phyloP scores from a whole-genome alignment of 1,140 invertebrate species.

The Adelges cooleyi region DNA sequence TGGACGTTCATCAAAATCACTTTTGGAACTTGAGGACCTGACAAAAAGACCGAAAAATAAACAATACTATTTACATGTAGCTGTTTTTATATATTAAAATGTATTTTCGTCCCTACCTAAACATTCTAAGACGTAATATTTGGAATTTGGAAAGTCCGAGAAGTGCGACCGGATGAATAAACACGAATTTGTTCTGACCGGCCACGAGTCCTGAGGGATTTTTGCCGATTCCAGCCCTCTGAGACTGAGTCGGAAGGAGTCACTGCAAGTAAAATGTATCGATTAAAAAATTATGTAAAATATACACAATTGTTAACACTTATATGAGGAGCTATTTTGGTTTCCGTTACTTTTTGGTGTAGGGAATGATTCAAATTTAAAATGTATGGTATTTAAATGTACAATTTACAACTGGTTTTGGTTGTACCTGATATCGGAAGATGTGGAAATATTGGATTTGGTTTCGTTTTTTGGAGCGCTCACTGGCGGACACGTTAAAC shows the following conservation, averaged over 20 bases:
- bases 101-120: constrained; percentile 38
- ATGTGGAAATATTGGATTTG: background rate
- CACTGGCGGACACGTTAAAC: constrained; percentile 15
- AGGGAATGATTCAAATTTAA: too few relatives aligned
- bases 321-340: too few relatives aligned
- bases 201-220: constrained; percentile 28
- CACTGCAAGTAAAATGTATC: background rate
- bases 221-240: constrained; percentile 4
- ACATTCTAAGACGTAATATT: constrained; percentile 53
- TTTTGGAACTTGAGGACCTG: constrained; percentile 53
- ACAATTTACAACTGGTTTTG: too few relatives aligned
- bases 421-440: constrained; percentile 10
- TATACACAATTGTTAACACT: too few relatives aligned
- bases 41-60: background rate
- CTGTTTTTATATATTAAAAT: too few relatives aligned
- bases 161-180: constrained; percentile 35
- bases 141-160: constrained; percentile 33
- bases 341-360: too few relatives aligned
- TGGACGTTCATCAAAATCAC: constrained; percentile 46
- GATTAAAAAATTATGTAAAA: too few relatives aligned
- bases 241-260: constrained; percentile 2
- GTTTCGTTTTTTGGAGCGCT: background rate
- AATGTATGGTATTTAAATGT: too few relatives aligned
- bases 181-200: constrained; percentile 33
- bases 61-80: too few relatives aligned